Evolutionary conservation across 2,888 invertebrate species (phyloP).

Genomic region (Asteroscopus sphinx): DNA sequence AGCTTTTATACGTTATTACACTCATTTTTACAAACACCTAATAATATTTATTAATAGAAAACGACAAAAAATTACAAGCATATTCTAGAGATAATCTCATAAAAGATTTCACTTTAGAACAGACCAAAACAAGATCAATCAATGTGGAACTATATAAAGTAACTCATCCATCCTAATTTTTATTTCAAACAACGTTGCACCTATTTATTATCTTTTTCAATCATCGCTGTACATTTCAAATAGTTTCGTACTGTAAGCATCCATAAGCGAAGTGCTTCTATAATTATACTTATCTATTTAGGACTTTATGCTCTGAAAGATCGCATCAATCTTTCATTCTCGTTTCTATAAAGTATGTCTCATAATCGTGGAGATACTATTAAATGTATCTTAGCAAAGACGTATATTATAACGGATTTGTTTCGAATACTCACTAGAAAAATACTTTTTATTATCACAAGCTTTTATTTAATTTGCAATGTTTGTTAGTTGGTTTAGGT

Average conservation of each 20-base stretch:
- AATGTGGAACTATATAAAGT: slow-evolving; percentile 16
- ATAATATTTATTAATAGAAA: no score
- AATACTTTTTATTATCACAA: no score
- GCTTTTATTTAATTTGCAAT: no score
- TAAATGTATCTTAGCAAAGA: no score
- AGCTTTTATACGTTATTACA: no score
- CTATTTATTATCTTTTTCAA: slow-evolving; percentile 47
- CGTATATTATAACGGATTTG: no score
- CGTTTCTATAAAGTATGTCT: slow-evolving; percentile 14
- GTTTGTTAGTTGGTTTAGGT: no score
- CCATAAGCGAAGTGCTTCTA: slow-evolving; percentile 53
- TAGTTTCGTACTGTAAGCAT: slow-evolving; percentile 30
- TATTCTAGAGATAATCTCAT: no score
- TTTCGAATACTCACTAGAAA: no score
- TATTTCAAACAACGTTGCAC: slow-evolving; percentile 28
- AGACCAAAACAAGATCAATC: slow-evolving; percentile 1
- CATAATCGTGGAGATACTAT: slow-evolving; percentile 4
- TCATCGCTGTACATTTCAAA: slow-evolving; percentile 47
- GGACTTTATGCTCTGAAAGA: slow-evolving; percentile 29
- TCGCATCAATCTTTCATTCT: slow-evolving; percentile 53
- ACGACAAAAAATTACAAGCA: no score
- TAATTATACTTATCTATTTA: slow-evolving; percentile 47
- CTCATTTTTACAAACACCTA: no score
- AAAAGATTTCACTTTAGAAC: no score
- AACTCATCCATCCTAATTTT: slow-evolving; percentile 12